Evolutionary conservation across 1,140 invertebrate species (phyloP).

Genomic region (Pantala flavescens): DNA sequence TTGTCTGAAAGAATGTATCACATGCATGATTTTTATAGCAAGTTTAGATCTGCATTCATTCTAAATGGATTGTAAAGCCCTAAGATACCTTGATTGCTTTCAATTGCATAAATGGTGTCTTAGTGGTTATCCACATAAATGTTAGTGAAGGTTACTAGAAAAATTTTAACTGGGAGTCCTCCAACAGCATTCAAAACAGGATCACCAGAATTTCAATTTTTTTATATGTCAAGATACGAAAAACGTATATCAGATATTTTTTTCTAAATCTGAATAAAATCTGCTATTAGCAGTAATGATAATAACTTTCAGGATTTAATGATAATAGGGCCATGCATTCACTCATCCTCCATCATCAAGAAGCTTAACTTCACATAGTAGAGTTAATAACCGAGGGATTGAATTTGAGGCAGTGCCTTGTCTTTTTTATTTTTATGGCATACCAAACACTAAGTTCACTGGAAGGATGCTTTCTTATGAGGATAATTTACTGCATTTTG

Average conservation of each 20-base stretch:
- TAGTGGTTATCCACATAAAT: background rate
- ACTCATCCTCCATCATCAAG: background rate
- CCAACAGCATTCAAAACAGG: background rate
- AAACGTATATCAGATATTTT: too few species aligned
- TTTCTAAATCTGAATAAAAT: too few species aligned
- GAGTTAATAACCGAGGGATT: background rate
- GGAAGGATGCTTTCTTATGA: background rate
- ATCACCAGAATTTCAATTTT: background rate
- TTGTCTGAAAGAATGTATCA: background rate
- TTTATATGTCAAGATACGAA: background rate
- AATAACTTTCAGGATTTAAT: too few species aligned
- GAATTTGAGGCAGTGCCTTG: background rate
- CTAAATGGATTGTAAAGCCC: background rate
- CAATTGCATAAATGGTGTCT: background rate
- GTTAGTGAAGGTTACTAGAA: background rate
- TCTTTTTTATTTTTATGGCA: background rate
- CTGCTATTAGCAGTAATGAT: too few species aligned
- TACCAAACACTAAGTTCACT: background rate
- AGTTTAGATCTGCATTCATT: background rate
- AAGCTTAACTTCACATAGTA: background rate
- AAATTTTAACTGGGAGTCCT: background rate
- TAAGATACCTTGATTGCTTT: background rate
- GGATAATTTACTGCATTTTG: slow-evolving; percentile 3
- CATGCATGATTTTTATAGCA: background rate
- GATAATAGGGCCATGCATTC: too few species aligned